Conservation (phyloP, 2,113 vertebrate species). For the Athene noctua region DNA sequence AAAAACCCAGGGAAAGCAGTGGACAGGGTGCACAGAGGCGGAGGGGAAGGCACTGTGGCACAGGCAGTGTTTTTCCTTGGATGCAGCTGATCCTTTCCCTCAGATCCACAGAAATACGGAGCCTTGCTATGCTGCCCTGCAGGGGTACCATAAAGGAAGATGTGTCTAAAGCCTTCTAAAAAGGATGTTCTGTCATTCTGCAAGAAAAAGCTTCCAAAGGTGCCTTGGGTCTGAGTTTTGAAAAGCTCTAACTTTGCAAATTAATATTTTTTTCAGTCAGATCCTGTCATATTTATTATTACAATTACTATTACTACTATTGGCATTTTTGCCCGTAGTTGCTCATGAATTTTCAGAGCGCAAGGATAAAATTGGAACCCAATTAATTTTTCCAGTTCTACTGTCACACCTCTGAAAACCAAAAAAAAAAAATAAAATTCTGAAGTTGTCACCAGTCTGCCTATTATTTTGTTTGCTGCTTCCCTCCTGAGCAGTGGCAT, state of each 20-base stretch:
- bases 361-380: background rate
- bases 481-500: background rate
- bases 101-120: background rate
- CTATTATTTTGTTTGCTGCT: background rate
- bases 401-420: background rate
- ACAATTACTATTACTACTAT: background rate
- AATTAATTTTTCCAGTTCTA: conserved; percentile 44
- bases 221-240: background rate
- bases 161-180: background rate
- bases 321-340: conserved; percentile 11
- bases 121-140: background rate
- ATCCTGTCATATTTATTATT: background rate
- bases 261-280: background rate
- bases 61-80: background rate
- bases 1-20: background rate
- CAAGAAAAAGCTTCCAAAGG: background rate
- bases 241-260: background rate
- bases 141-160: background rate
- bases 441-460: background rate
- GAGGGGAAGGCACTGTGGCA: background rate
- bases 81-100: background rate
- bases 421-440: background rate
- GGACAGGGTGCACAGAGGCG: background rate
- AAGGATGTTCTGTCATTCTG: background rate
- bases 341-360: background rate